Base-by-base conservation (phyloP, 1,140 invertebrate species). In the Drosophila micromelanica region DNA sequence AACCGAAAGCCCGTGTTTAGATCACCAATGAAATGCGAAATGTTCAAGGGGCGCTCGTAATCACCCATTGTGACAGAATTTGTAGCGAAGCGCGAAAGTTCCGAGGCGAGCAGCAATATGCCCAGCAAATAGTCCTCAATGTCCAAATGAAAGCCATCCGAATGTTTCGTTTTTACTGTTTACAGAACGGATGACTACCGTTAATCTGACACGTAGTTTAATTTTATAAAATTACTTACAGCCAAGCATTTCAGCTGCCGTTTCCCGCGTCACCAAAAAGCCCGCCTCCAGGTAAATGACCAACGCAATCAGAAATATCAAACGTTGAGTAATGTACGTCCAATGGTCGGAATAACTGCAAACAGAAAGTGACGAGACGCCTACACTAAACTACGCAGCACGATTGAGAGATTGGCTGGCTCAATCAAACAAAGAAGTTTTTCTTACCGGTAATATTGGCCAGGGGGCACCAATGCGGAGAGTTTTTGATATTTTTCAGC, bases 51-150 rank as follows among this genome's bases (percentile, higher is more conserved):
- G 23, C 95, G 93, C 40, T 94, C 92, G 78, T 97, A 98, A 91
- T 98, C 95, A 1, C 97, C 97, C 73, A 95, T 94, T 1, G 97
- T 98, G 0, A 98, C 97, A 12, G 96, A 95, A 92, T 98, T 98
- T 6, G 98, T 95, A 11, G 97, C 96, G 73, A 97, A 95, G 8
- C 97, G 94, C 7, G 96, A 93, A 93, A 98, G 92, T 94, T 98
- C 97, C 45, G 95, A 95, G 27, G 96, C 95, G 52, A 98, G 91
- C 80, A 95, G 94, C 17, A 98, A 92, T 6, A 98, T 92, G 3
- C 98, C 97, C 90, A 96, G 94, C 11, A 99, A 92, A 86, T 97
- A 98, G 80, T 98, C 97, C 92, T 99, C 97, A 17, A 98, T 93
- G 77, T 98, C 97, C 63, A 98, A 92, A 91, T 98, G 97, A 86